Percentiles rank a stretch among this genome's conserved stretches.
These are phyloP conservation scores for Epinotia ramella DNA, from an alignment of 2,888 invertebrate genomes.

Conservation along the genomic window DNA sequence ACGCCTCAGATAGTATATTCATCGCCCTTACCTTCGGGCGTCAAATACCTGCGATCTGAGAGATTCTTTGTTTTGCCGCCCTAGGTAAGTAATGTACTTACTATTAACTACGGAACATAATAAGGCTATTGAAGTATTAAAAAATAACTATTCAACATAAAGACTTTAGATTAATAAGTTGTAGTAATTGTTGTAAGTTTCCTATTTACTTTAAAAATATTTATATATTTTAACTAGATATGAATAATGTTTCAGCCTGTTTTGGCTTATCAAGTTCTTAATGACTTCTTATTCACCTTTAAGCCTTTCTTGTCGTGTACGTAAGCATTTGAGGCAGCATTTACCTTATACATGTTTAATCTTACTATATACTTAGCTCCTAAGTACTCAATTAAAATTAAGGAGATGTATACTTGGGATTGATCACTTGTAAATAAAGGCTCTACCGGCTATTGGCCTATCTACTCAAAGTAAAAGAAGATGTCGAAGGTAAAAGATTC, in stretches of 20 bases:
- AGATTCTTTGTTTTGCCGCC: no score
- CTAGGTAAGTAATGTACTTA: no score
- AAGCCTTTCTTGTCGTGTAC: background rate
- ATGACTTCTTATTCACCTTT: background rate
- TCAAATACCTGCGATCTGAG: no score
- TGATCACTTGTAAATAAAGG: no score
- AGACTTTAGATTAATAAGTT: conserved; percentile 15
- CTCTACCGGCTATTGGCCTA: no score
- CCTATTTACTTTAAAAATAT: background rate
- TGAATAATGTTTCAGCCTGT: background rate
- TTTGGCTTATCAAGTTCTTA: conserved; percentile 8
- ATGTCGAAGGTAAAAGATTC: no score
- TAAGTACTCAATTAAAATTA: background rate
- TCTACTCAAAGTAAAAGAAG: no score
- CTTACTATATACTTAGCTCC: background rate
- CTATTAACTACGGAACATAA: conserved; percentile 5
- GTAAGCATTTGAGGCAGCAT: conserved; percentile 4
- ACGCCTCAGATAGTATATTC: no score
- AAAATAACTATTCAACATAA: conserved; percentile 3
- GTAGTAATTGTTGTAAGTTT: conserved; percentile 13
- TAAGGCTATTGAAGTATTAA: conserved; percentile 42
- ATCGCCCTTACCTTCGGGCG: no score
- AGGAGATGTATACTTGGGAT: no score
- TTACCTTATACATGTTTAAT: background rate
- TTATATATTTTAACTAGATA: background rate